Conservation (phyloP, 2,113 vertebrate species). For the Pterophyllum scalare region DNA sequence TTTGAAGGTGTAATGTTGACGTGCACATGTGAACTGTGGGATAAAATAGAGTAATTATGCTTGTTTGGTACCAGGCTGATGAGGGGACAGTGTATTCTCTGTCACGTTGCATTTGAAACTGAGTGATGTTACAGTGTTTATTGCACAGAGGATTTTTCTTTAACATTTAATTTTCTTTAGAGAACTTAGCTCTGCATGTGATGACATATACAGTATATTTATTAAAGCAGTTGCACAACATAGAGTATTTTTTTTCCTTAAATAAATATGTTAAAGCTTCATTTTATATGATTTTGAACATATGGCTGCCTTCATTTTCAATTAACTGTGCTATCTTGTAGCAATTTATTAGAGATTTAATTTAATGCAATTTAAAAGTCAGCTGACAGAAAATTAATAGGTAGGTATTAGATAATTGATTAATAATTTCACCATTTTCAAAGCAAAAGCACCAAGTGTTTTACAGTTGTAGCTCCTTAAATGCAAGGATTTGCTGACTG, state of each 20-base stretch:
- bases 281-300: neutral
- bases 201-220: neutral
- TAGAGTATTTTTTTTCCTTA: neutral
- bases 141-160: accelerated
- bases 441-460: neutral
- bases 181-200: neutral
- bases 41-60: neutral
- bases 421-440: neutral
- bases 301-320: neutral
- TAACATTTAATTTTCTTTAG: accelerated
- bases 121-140: neutral
- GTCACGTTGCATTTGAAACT: neutral
- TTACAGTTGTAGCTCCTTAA: neutral
- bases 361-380: neutral
- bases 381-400: neutral
- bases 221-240: neutral
- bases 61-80: neutral
- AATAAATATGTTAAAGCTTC: neutral
- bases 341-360: neutral
- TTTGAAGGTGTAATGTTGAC: neutral
- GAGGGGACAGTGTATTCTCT: neutral
- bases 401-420: neutral
- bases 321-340: neutral
- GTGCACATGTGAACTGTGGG: neutral
- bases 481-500: neutral